phyloP scores from a whole-genome alignment of 1,140 invertebrate genomes.

The Lordiphosa clarofinis region DNA sequence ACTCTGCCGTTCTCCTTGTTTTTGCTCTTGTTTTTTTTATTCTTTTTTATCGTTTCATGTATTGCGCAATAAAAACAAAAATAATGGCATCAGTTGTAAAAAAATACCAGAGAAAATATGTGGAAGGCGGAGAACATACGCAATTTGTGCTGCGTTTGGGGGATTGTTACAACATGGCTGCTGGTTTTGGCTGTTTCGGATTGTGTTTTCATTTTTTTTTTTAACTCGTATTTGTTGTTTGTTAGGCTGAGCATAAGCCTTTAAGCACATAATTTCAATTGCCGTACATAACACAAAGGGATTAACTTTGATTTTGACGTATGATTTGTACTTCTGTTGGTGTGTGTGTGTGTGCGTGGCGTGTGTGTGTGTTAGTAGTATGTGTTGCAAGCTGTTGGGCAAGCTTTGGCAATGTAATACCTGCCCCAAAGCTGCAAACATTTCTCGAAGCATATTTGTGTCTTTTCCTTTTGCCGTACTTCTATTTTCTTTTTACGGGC shows the following conservation, averaged over 20 bases:
- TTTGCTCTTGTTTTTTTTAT: slow-evolving; percentile 22
- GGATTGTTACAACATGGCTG: slow-evolving; percentile 29
- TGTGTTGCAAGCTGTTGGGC: too few species aligned
- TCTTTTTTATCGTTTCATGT: slow-evolving; percentile 65
- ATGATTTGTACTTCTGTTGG: slow-evolving; percentile 41
- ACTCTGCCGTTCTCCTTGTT: slow-evolving; percentile 23
- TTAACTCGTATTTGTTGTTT: slow-evolving; percentile 45
- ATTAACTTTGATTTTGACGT: slow-evolving; percentile 76
- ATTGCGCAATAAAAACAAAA: slow-evolving; percentile 71
- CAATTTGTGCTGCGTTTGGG: slow-evolving; percentile 67
- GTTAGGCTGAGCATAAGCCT: slow-evolving; percentile 61
- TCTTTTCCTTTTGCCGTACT: too few species aligned
- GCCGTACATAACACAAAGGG: slow-evolving; percentile 71
- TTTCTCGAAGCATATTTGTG: too few species aligned
- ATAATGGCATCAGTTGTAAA: slow-evolving; percentile 54
- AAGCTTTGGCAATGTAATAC: too few species aligned
- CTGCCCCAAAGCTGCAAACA: not conserved
- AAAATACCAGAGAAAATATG: slow-evolving; percentile 14
- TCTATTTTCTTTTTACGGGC: too few species aligned
- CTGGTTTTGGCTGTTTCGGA: slow-evolving; percentile 2
- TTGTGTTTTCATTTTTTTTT: slow-evolving; percentile 10
- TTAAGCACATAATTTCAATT: slow-evolving; percentile 77
- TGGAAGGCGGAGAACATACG: slow-evolving; percentile 41
- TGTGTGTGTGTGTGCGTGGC: slow-evolving; percentile 1
- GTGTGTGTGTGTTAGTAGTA: slow-evolving; percentile 4